Evolutionary conservation across 1,140 invertebrate species (phyloP), one percentile per base, ranked within the genome.

Genomic region (Hormaphis cornu): DNA sequence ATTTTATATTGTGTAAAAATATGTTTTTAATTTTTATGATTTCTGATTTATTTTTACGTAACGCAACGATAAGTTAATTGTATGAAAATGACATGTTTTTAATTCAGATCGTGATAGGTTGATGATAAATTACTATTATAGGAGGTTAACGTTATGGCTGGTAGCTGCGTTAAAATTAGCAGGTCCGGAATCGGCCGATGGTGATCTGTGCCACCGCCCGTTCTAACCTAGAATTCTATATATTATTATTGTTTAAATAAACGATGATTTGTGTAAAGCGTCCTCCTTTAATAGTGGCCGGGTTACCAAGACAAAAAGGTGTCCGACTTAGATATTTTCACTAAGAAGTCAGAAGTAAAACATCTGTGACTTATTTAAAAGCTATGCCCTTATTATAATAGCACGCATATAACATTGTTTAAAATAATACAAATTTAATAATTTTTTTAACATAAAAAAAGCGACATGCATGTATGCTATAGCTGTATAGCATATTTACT

Each of bases 221-320:
- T 63, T 63, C 58, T 63, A 63, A 63, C 58, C 58, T 63, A 63
- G 58, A 63, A 63, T 63, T 63, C 58, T 63, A 63, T 46, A 63
- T 63, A 46, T 63, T 46, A 61, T 42, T 61, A 44, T 63, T 63
- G 58, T 63, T 44, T 63, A 63, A 63, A 63, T 63, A 63, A 44
- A 63, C 40, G 40, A 63, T 63, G 58, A 63, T 46, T 63, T 63
- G 24, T 46, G 58, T 40, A 46, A 63, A 46, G 26, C 26, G 58
- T 42, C 40, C 58, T 63, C 58, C 24, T 63, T 63, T 44, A 61
- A 61, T 61, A 28, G 40, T 28, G 28, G 58, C 33, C 20, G 20
- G 20, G 54, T 40, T 24, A 58, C 33, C 18, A 16, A 40, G 54
- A 40, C 35, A 40, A 56, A 40, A 58, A 40, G 14, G 14, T n/a